Conservation (phyloP, 2,113 vertebrate genomes). For the Spilogale gracilis region DNA sequence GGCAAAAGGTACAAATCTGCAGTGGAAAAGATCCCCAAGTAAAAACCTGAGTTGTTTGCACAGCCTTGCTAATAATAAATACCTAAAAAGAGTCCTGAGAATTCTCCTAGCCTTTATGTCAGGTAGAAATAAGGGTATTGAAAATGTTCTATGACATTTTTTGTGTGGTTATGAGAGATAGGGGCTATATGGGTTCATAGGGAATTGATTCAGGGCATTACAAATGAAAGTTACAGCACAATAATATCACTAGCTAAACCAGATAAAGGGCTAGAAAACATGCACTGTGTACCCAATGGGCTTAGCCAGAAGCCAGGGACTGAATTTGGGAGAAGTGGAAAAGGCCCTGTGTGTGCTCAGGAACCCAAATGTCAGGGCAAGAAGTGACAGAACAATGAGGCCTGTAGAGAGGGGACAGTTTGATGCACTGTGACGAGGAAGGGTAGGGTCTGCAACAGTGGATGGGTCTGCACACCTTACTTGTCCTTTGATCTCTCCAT, state of each 20-base stretch:
- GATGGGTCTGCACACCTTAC: fast-evolving
- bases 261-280: neutral
- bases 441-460: fast-evolving
- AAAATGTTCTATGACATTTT: neutral
- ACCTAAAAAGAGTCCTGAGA: neutral
- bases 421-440: neutral
- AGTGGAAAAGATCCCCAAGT: constrained; percentile 56
- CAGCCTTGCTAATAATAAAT: neutral
- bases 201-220: neutral
- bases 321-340: neutral
- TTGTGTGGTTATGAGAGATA: neutral
- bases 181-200: neutral
- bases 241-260: neutral
- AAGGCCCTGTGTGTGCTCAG: neutral
- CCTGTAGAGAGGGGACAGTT: fast-evolving
- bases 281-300: fast-evolving
- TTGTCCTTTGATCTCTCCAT: too few species aligned
- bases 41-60: neutral
- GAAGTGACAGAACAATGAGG: neutral
- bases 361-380: neutral
- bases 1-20: neutral
- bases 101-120: too few species aligned
- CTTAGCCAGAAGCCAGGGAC: neutral
- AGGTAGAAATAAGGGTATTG: neutral
- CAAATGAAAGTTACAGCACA: too few species aligned